phyloP scores from a whole-genome alignment of 64 coral and sea anemone genomes.

The Pachyseris speciosa region DNA sequence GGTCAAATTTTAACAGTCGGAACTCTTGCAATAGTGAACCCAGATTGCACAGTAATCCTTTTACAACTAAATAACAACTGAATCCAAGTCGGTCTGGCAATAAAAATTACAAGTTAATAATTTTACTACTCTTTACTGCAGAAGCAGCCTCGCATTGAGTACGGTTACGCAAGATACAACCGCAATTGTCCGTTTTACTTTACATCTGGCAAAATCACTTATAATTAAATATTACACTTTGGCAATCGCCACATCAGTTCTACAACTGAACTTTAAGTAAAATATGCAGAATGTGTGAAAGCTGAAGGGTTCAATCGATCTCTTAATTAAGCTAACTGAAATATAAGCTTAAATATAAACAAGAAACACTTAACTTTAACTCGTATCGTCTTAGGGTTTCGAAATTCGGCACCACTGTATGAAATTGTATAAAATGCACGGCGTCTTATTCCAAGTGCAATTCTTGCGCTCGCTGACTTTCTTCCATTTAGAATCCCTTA shows the following conservation, averaged over 20 bases:
- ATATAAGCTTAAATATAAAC: conserved; percentile 50
- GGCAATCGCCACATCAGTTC: conserved; percentile 56
- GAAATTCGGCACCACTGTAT: conserved; percentile 46
- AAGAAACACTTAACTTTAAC: conserved; percentile 55
- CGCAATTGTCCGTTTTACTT: conserved; percentile 69
- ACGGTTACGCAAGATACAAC: conserved; percentile 51
- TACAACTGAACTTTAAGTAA: conserved; percentile 59
- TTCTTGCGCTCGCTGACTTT: conserved; percentile 52
- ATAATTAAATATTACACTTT: conserved; percentile 72
- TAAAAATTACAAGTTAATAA: conserved; percentile 62
- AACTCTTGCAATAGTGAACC: conserved; percentile 13
- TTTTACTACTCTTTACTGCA: conserved; percentile 57
- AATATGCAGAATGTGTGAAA: conserved; percentile 57
- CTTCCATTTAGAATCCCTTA: conserved; percentile 70
- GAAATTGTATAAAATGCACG: conserved; percentile 35
- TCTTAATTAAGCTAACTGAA: conserved; percentile 63
- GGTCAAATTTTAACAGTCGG: conserved; percentile 38
- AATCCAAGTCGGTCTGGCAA: conserved; percentile 37
- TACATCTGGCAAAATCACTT: conserved; percentile 73
- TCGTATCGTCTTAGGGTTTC: conserved; percentile 63
- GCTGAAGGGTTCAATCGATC: conserved; percentile 59
- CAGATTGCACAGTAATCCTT: not conserved
- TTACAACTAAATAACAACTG: not conserved
- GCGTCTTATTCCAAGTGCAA: conserved; percentile 55
- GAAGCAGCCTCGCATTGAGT: conserved; percentile 60